Evolutionary conservation across 2,888 invertebrate genomes (phyloP), one percentile per base, ranked within the genome.

Genomic region (Mycalesis mineus): DNA sequence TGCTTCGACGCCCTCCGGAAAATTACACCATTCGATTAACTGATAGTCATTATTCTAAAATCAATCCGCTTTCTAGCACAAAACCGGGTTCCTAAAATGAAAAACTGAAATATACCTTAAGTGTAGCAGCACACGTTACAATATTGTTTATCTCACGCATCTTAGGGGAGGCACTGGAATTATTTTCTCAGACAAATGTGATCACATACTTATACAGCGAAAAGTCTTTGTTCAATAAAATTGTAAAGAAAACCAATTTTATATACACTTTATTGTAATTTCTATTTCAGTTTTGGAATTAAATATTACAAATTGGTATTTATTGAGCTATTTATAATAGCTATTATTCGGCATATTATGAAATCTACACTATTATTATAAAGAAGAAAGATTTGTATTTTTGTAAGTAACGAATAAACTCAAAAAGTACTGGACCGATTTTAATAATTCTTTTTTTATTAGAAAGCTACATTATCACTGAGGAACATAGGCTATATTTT

Each of bases 41-140:
- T 68, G 69, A 70, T 68, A 69, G 70, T 71, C 69, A 70, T 72
- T 72, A 73, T 70, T 70, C 67, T 65, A 69, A 69, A 71, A 72
- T 71, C 72, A 74, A 71, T 74, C 67, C 67, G 67, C 66, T 60
- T 65, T 67, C 65, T 62, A 68, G 63, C 66, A 64, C 64, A 61
- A 54, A 65, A 65, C 59, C 59, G 58, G 60, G 60, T 63, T 62
- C 60, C 54, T 63, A 60, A 58, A 60, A 62, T 57, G 57, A 37
- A 50, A 29, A 22, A 37, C 48, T 9, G 64, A 62, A 66, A 40
- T 56, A 57, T 47, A 52, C 62, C 59, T 60, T 62, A 66, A 51
- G 14, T 5, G 4, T 0, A 7, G 13, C 11, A 9, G 0, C 2
- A 47, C 62, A 68, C 50, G 62, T 58, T 31, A 49, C 15, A 47